These are phyloP conservation scores for Cremastobaeus sp. DNA, from an alignment of 2,888 invertebrate genomes.

Conservation along the genomic window DNA sequence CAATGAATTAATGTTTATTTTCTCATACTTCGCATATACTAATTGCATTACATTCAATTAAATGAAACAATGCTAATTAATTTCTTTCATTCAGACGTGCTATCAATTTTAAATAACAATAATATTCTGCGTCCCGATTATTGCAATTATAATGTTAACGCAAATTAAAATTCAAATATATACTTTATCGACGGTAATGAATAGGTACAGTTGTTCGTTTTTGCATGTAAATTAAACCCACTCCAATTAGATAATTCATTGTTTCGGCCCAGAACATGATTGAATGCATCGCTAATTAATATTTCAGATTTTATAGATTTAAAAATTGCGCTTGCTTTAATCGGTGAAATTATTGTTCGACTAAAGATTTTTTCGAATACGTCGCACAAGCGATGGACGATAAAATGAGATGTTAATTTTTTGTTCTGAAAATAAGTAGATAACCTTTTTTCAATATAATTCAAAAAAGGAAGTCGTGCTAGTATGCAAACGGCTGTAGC, in stretches of 20 bases:
- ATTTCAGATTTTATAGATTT: no score
- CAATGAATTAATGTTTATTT: conserved; percentile 54
- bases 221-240: conserved; percentile 33
- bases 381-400: no score
- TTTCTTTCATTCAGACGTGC: conserved; percentile 48
- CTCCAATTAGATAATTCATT: conserved; percentile 52
- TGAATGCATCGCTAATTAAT: no score
- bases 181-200: conserved; percentile 46
- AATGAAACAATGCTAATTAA: conserved; percentile 58
- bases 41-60: conserved; percentile 57
- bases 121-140: conserved; percentile 44
- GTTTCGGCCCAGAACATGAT: no score
- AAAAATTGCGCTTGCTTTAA: no score
- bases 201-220: conserved; percentile 42
- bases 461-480: conserved; percentile 23
- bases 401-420: conserved; percentile 34
- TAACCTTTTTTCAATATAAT: conserved; percentile 20
- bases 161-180: conserved; percentile 55
- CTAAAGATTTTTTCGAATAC: no score
- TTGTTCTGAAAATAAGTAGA: not conserved
- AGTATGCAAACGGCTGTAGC: conserved; percentile 28
- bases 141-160: conserved; percentile 51
- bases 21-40: conserved; percentile 45
- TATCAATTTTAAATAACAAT: conserved; percentile 58
- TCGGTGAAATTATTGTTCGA: no score